Base-by-base conservation (phyloP, 2,888 invertebrate species). In the Heliothis peltigera region DNA sequence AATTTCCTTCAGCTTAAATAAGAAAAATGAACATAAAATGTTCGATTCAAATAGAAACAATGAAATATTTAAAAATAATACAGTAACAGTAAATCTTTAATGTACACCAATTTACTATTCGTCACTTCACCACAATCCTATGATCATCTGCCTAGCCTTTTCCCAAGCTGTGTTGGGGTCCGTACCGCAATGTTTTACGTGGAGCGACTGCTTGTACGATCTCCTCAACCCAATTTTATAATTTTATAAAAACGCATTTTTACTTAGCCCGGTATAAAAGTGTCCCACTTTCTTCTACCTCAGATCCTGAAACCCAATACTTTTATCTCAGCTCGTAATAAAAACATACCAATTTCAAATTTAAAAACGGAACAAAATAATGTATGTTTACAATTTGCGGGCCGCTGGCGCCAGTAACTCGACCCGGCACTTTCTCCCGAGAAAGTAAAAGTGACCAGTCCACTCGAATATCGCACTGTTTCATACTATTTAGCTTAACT, bases 381-480 rank as follows among this genome's bases (percentile, higher is more conserved):
- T 12, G 25, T 49, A 54, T 64, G 47, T 74, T 59, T 55, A 61
- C 56, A 61, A 57, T 19, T 57, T 51, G 19, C 47, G 39, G 44
- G 49, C 22, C 43, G 12, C 59, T 56, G 70, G 67, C 70, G 71
- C 70, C 60, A 51, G 58, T 60, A 60, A 28, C 62, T 57, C 65
- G 57, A 48, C 55, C 49, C 49, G 51, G n/a, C 57, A 73, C 80
- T 80, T 78, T 80, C 80, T 70, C 78, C 49, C 12, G 68, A 64
- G 70, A 80, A 80, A 80, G 80, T 80, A 80, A 80, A 76, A 80
- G 80, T 78, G 66, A 62, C 54, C 70, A 53, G 70, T 42, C 80
- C 62, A 69, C 67, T 79, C 61, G 42, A 74, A 77, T 79, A 77
- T 77, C 55, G 60, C 68, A 68, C 73, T 69, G 70, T 63, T 71